Conservation (phyloP, 1,140 invertebrate species). For the Sycobia sp. region DNA sequence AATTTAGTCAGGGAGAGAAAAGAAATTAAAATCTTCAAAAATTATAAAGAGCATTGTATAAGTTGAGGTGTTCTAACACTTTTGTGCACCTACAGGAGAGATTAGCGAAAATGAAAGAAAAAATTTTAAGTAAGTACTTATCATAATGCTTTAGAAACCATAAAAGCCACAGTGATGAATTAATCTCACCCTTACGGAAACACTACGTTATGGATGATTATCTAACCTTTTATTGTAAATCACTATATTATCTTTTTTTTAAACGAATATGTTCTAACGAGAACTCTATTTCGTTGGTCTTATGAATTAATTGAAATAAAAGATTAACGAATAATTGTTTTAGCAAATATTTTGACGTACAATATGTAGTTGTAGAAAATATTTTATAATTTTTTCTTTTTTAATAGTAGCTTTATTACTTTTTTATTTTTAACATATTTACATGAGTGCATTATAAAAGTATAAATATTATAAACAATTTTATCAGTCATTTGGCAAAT, state of each 20-base stretch:
- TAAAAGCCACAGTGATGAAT: conserved; percentile 31
- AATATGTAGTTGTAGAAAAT: conserved; percentile 1
- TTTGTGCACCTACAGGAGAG: conserved; percentile 39
- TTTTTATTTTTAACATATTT: conserved; percentile 2
- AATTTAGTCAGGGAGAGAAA: neutral
- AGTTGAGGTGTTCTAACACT: conserved; percentile 35
- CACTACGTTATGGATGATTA: conserved; percentile 41
- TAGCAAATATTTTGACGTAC: too few species aligned
- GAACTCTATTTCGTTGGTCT: conserved; percentile 21
- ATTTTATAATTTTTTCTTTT: conserved; percentile 5
- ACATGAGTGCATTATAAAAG: neutral
- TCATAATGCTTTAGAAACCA: conserved; percentile 35
- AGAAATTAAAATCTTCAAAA: conserved; percentile 17
- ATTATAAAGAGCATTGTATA: conserved; percentile 31
- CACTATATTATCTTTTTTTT: conserved; percentile 38
- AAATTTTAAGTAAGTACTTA: conserved; percentile 33
- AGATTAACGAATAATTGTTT: conserved; percentile 20
- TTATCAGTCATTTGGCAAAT: neutral
- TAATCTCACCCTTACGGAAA: conserved; percentile 31
- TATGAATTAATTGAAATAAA: conserved; percentile 19
- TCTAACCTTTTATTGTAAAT: conserved; percentile 43
- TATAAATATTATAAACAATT: conserved; percentile 21
- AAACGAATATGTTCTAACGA: conserved; percentile 25
- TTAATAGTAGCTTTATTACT: conserved; percentile 1
- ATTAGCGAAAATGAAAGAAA: conserved; percentile 29